These are phyloP conservation scores for Gymnodraco acuticeps DNA, from an alignment of 2,797 vertebrate species.

Conservation along the genomic window DNA sequence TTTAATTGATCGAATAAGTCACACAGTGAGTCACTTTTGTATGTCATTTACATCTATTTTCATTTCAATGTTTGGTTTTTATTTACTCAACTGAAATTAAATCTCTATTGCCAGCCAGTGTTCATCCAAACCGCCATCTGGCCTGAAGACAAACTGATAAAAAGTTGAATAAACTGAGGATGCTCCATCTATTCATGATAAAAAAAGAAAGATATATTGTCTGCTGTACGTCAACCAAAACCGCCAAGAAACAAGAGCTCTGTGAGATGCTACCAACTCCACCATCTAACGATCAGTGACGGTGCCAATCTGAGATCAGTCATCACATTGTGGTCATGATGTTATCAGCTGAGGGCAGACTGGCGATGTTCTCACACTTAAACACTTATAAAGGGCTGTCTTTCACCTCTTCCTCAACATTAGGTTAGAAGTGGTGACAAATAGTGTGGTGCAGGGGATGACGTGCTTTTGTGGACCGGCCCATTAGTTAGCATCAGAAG, in stretches of 20 bases:
- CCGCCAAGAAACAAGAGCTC: background rate
- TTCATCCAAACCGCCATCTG: background rate
- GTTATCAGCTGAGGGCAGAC: slow-evolving; percentile 23
- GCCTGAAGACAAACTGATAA: background rate
- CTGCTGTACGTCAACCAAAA: background rate
- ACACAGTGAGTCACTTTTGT: slow-evolving; percentile 1
- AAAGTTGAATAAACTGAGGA: background rate
- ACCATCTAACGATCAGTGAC: slow-evolving; percentile 34
- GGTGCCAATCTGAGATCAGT: slow-evolving; percentile 40
- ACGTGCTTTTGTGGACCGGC: too few relatives aligned
- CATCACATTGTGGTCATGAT: slow-evolving; percentile 48
- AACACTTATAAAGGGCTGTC: background rate
- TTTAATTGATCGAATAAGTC: background rate
- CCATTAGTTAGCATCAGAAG: too few relatives aligned
- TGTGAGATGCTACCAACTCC: slow-evolving; percentile 18
- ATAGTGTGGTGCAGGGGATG: too few relatives aligned
- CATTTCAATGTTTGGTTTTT: slow-evolving; percentile 19
- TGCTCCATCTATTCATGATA: slow-evolving; percentile 1
- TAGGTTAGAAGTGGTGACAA: background rate
- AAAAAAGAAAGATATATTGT: background rate
- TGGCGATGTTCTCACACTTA: slow-evolving; percentile 16
- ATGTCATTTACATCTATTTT: slow-evolving; percentile 27
- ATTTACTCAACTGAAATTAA: background rate
- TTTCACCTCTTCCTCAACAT: background rate
- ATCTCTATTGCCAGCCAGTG: background rate